Evolutionary conservation across 2,797 vertebrate genomes (phyloP), one percentile per base, ranked within the genome.

Genomic region (Onychomys arenicola): DNA sequence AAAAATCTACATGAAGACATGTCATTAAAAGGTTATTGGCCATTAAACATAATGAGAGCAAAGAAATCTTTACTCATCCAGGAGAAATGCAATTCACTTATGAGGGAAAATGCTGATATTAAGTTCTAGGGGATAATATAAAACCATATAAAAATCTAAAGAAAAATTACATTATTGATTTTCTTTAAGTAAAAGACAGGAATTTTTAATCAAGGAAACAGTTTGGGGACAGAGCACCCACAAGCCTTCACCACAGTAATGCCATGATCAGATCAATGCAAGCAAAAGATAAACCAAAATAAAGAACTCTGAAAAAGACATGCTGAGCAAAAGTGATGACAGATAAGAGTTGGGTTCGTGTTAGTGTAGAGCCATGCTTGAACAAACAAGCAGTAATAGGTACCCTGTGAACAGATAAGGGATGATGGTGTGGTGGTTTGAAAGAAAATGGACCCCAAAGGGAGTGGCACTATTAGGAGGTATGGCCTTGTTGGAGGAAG

Each of bases 131-230:
- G 17, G 32, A 77, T 84, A 46, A 93, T 86, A 89, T 46, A 40
- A 91, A 96, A 94, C 81, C 17, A 85, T 71, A 95, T 65, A 95
- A 96, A 89, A 90, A 86, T 32, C 10, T 57, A 52, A 93, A 57
- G 63, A 57, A 81, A 95, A 43, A 43, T 37, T 93, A 69, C 34
- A 63, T 71, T 84, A 71, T 88, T 96, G 65, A 9, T 87, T 75
- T 57, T 69, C 43, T 19, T 57, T 81, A 88, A 94, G 11, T 55
- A 61, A 43, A 40, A 90, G 65, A 89, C 3, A 40, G 55, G 65
- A 46, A 49, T 81, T 59, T 5, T 90, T 92, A 77, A 81, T 81
- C 59, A 73, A 46, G 40, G 37, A 92, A 91, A 87, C n/a, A 61
- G n/a, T 73, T 17, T 65, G 1, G 3, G 11, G 8, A 21, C 27